Evolutionary conservation across 2,113 vertebrate species (phyloP).

Genomic region (Oreochromis tanganicae): DNA sequence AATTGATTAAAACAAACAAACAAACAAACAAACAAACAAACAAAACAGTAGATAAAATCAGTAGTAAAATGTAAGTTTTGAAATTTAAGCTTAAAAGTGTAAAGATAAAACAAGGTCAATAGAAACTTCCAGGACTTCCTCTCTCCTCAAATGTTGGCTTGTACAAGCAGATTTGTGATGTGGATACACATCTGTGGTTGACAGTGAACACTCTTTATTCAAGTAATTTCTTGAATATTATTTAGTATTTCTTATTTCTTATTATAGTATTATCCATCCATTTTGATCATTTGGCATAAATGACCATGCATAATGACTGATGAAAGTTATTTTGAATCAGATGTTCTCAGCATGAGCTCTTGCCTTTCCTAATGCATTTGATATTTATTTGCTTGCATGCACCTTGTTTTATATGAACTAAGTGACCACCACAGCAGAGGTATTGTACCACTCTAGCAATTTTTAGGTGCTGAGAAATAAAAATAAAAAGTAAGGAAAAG

Average conservation of each 20-base stretch:
- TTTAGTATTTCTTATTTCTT: background rate
- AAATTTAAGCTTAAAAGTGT: too few species aligned
- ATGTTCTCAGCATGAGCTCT: background rate
- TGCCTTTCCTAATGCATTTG: background rate
- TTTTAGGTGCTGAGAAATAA: background rate
- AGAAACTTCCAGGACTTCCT: background rate
- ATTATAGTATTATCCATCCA: background rate
- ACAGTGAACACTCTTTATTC: background rate
- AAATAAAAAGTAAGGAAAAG: background rate
- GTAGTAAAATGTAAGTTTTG: too few species aligned
- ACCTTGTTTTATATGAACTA: background rate
- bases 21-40: too few species aligned
- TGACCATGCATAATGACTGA: background rate
- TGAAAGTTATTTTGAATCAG: background rate
- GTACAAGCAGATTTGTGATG: background rate
- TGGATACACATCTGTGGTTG: background rate
- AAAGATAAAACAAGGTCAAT: conserved; percentile 42
- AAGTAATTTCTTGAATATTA: background rate
- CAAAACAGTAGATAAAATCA: too few species aligned
- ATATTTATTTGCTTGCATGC: background rate
- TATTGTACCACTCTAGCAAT: background rate
- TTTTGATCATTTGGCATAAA: background rate
- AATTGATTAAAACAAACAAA: too few species aligned
- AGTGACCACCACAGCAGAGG: background rate
- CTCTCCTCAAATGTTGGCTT: background rate